Evolutionary conservation across 1,140 invertebrate genomes (phyloP), one percentile per base, ranked within the genome.

Genomic region (Octopus sinensis): DNA sequence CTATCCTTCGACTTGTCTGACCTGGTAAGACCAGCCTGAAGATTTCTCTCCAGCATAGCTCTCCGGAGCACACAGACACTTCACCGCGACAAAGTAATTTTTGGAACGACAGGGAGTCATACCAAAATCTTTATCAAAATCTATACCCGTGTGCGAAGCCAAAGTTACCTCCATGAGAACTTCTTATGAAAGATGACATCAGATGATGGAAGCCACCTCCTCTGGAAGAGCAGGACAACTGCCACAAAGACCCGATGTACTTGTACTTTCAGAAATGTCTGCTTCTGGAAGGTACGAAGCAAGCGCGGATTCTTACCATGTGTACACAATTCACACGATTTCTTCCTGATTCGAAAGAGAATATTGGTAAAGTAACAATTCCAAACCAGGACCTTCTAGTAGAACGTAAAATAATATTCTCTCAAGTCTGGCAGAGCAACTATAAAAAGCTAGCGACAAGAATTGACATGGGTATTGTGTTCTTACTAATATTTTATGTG

Each of bases 341-440:
- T 56, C 87, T 86, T 13, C 76, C 83, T 5, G 51, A 77, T 53
- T 84, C 87, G 2, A 56, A 83, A 13, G 13, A 79, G 52, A 30
- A 84, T 17, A 81, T 87, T 10, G 81, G 80, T n/a, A 80, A 81
- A 78, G 81, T 85, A 30, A 68, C 83, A 68, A 75, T 82, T 56
- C 83, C 83, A 43, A 53, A 85, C 78, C 83, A 89, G 88, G 85
- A 87, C 76, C 71, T 80, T n/a, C 76, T 88, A n/a, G 73, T 89
- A 23, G 86, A 89, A 83, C 80, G 86, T 53, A 82, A 80, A 77
- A 93, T 96, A 80, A 89, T 93, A 82, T 93, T 93, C 80, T 93
- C 95, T 3, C 93, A 94, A 87, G 89, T 96, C 77, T 95, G 94
- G 92, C 95, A 96, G 91, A 93, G 94, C 56, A 92, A 94, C 86